Base-by-base conservation (phyloP, 2,888 invertebrate species). In the Ochlodes sylvanus region DNA sequence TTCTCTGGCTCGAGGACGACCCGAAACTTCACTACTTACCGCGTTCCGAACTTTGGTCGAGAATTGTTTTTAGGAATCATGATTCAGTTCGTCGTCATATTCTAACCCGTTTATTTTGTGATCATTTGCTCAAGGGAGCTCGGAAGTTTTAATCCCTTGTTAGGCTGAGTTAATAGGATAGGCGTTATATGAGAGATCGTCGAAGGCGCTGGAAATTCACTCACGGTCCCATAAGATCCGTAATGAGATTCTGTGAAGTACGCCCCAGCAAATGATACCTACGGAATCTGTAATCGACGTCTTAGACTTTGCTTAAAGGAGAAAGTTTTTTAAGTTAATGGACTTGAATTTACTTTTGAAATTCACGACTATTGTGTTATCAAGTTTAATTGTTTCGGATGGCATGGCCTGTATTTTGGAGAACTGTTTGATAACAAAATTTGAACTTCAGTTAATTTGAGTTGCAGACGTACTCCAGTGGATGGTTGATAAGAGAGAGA, bases 161-260 rank as follows among this genome's bases (percentile, higher is more conserved):
- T 34, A 60, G 64, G 17, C 60, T 4, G 17, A 61, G 60, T 54
- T 67, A 60, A 65, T 38, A 52, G 60, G 52, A 52, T 65, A 66
- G 34, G n/a, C 41, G 63, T 50, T 21, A 41, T 64, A 32, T 50
- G 21, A 42, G 64, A 64, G n/a, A 57, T 64, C n/a, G 47, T 64
- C 15, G 56, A 47, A 56, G 56, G 47, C 44, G 64, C 19, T 42
- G 63, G 44, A 56, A 57, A 65, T 65, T 65, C 57, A 65, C 50
- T 65, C 19, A 38, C 44, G 47, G 38, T 38, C 57, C 65, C 34
- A 32, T 19, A 64, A 65, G 65, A 65, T 65, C 60, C 58, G 58
- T 66, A 66, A 66, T 66, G 58, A 60, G 66, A 66, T 66, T 63
- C 52, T 66, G 58, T 60, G 58, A 52, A 66, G 21, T 64, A 66